Base-by-base conservation (phyloP, 2,888 invertebrate species). In the Endotricha flammealis region DNA sequence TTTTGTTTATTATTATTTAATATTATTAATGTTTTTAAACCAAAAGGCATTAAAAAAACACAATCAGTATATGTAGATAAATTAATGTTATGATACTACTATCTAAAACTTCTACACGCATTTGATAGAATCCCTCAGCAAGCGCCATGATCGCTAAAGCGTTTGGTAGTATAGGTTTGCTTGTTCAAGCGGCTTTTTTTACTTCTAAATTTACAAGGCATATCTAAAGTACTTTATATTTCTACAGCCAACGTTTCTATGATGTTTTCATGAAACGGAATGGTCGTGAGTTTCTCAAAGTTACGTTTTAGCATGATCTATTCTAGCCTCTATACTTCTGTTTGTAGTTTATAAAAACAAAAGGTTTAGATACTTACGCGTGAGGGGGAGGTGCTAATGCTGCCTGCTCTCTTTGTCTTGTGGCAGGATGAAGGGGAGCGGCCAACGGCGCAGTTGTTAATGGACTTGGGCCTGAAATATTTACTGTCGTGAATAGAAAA, bases 311-410 rank as follows among this genome's bases (percentile, higher is more conserved):
- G 29, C 12, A 24, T 43, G 20, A 13, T 28, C 23, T 12, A 9
- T 32, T 30, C 28, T 31, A 31, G 24, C 12, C 12, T 7, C 11
- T 12, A 2, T 17, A 12, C 4, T 27, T 12, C 4, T 25, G 10
- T 2, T 25, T 25, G n/a, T 8, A 20, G 3, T 3, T 16, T 25
- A 6, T 25, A 34, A 29, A 17, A 29, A 17, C 20, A 29, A 23
- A 7, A 20, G 16, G 12, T 25, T 9, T 32, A 16, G 31, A 42
- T 64, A 80, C 81, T 81, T 68, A 85, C 86, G 81, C 77, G 41
- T 86, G 85, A 29, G 78, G 79, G 1, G 86, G 87, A 1, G 87
- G 87, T 4, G 87, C 85, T 29, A 86, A 62, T 0, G 81, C 85
- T 2, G 83, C 81, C 13, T 75, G 71, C 41, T 85, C 83, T 46